Percentiles rank a stretch among this genome's conserved stretches.
Evolutionary conservation across 2,888 invertebrate genomes (phyloP).

Genomic region (Tipula helvola): DNA sequence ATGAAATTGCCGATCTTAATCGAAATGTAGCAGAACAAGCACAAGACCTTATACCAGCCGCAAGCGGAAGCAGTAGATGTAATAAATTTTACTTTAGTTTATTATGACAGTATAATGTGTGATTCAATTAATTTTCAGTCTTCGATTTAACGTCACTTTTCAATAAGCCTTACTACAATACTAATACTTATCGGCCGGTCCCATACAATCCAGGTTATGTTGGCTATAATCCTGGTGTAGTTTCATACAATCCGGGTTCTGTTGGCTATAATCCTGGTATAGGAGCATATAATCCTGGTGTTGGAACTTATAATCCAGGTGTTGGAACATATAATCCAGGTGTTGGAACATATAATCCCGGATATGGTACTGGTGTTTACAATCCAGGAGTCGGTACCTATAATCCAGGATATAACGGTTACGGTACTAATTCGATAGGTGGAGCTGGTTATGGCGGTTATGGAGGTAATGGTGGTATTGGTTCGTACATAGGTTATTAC

Average conservation of each 20-base stretch:
- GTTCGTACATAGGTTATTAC: slow-evolving; percentile 45
- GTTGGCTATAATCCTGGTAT: slow-evolving; percentile 22
- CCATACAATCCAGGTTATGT: slow-evolving; percentile 15
- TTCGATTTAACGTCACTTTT: background rate
- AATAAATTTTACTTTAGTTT: background rate
- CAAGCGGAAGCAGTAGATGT: slow-evolving; percentile 34
- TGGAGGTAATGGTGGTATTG: slow-evolving; percentile 45
- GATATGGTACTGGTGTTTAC: slow-evolving; percentile 39
- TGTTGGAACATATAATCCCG: slow-evolving; percentile 45
- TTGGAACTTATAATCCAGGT: slow-evolving; percentile 25
- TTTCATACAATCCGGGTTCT: slow-evolving; percentile 16
- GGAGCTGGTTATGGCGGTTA: slow-evolving; percentile 44
- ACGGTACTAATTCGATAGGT: slow-evolving; percentile 38
- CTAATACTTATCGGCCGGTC: background rate
- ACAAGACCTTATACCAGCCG: slow-evolving; percentile 33
- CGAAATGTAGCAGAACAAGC: background rate
- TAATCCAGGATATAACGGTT: slow-evolving; percentile 40
- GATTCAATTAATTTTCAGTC: background rate
- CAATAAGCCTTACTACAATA: slow-evolving; percentile 18
- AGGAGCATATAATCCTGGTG: slow-evolving; percentile 19
- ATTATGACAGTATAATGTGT: background rate
- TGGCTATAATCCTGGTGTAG: slow-evolving; percentile 8
- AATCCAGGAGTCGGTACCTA: slow-evolving; percentile 23
- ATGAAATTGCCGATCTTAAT: slow-evolving; percentile 10
- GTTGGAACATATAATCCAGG: slow-evolving; percentile 47